A percentile compares a stretch with the other conserved stretches of the same genome.
Evolutionary conservation across 2,888 invertebrate genomes (phyloP).

Genomic region (Drosophila leonis): DNA sequence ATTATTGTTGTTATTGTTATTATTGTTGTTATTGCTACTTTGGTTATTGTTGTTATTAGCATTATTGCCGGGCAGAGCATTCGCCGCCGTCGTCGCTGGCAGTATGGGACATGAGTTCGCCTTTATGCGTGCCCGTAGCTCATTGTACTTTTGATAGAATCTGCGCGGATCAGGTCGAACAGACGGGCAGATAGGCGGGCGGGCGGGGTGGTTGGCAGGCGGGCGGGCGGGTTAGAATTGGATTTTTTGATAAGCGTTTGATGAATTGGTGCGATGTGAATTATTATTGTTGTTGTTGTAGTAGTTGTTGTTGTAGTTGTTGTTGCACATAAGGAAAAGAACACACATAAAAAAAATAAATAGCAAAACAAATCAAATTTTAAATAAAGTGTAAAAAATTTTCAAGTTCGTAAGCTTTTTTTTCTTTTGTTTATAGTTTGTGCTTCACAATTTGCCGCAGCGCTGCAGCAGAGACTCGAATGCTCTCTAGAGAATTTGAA

Average conservation of each 20-base stretch:
- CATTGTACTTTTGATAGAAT: slow-evolving; percentile 95
- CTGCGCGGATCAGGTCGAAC: slow-evolving; percentile 85
- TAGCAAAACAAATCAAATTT: slow-evolving; percentile 65
- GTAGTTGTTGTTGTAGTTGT: slow-evolving; percentile 27
- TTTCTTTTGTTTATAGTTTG: slow-evolving; percentile 42
- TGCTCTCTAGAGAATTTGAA: slow-evolving; percentile 15
- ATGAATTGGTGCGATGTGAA: slow-evolving; percentile 71
- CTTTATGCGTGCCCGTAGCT: slow-evolving; percentile 95
- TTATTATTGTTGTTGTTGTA: slow-evolving; percentile 47
- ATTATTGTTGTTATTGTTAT: slow-evolving; percentile 58
- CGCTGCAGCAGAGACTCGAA: slow-evolving; percentile 24
- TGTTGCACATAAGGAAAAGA: slow-evolving; percentile 59
- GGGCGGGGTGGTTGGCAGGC: slow-evolving; percentile 17
- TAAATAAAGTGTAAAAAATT: slow-evolving; percentile 32
- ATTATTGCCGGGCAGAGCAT: slow-evolving; percentile 60
- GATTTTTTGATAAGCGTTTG: slow-evolving; percentile 78
- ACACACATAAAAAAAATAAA: slow-evolving; percentile 52
- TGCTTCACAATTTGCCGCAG: slow-evolving; percentile 66
- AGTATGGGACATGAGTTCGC: slow-evolving; percentile 93
- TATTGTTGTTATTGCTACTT: slow-evolving; percentile 74
- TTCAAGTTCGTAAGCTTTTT: slow-evolving; percentile 16
- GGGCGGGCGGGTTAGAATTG: slow-evolving; percentile 55
- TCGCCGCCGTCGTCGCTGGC: slow-evolving; percentile 85
- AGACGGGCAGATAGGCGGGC: slow-evolving; percentile 8
- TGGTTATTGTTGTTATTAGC: slow-evolving; percentile 81